Percentiles rank a stretch among this genome's conserved stretches.
Conservation (phyloP, 2,797 vertebrate genomes). For the Lutjanus campechanus region DNA sequence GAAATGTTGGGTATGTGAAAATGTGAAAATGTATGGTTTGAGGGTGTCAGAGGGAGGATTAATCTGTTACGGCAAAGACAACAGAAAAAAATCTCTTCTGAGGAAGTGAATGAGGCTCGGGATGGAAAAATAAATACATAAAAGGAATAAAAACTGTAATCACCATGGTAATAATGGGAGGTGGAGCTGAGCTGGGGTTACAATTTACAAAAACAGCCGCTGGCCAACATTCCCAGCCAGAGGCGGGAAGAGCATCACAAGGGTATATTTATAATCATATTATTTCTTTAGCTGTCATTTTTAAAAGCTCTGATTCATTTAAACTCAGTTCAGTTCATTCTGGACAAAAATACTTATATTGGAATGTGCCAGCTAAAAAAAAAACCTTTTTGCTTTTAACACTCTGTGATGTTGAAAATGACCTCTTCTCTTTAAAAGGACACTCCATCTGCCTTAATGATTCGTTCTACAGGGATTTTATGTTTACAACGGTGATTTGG, state of each 20-base stretch:
- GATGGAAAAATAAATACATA: neutral
- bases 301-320: neutral
- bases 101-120: neutral
- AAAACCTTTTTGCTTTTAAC: neutral
- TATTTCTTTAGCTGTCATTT: neutral
- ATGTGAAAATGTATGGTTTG: neutral
- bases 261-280: too few species aligned
- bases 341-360: neutral
- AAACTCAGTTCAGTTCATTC: neutral
- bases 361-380: neutral
- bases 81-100: neutral
- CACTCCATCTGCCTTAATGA: slow-evolving; percentile 12
- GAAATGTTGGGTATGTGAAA: too few species aligned
- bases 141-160: neutral
- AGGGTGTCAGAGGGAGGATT: too few species aligned
- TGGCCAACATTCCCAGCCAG: neutral
- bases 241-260: neutral
- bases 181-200: neutral
- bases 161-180: neutral
- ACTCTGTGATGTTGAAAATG: slow-evolving; percentile 4
- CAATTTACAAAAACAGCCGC: neutral
- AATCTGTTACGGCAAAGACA: neutral
- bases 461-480: slow-evolving; percentile 19
- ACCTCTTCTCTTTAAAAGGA: slow-evolving; percentile 13
- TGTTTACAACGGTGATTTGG: slow-evolving; percentile 26